Evolutionary conservation across 37 sponge, comb jelly and placozoan genomes (phyloP).

Genomic region (Ianthella basta): DNA sequence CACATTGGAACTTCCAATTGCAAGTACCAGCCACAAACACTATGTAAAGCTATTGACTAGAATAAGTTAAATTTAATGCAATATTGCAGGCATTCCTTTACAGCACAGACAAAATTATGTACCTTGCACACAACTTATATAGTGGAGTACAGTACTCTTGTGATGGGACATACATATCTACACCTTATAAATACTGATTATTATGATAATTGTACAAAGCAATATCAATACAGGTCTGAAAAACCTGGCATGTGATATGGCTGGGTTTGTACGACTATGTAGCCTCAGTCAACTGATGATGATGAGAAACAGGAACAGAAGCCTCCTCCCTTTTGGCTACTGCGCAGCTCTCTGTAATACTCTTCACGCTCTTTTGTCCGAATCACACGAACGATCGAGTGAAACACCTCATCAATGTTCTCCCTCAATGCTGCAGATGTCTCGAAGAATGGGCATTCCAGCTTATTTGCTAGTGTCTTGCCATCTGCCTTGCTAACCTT

Average conservation of each 20-base stretch:
- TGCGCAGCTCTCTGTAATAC: slow-evolving; percentile 14
- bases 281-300: background rate
- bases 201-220: background rate
- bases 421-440: slow-evolving; percentile 76
- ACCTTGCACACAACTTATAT: too few relatives aligned
- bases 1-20: too few relatives aligned
- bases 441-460: slow-evolving; percentile 81
- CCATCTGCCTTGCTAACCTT: slow-evolving; percentile 69
- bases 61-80: too few relatives aligned
- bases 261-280: background rate
- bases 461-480: slow-evolving; percentile 61
- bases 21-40: too few relatives aligned
- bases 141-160: background rate
- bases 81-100: too few relatives aligned
- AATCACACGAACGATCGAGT: slow-evolving; percentile 74
- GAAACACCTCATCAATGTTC: slow-evolving; percentile 81
- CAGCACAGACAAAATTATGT: too few relatives aligned
- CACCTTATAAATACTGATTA: background rate
- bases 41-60: too few relatives aligned
- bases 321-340: background rate
- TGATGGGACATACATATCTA: background rate
- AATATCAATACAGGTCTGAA: background rate
- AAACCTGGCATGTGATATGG: background rate
- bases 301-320: slow-evolving; percentile 14
- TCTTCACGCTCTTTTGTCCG: slow-evolving; percentile 68